Conservation (phyloP, 2,113 vertebrate genomes). For the Petromus typicus region DNA sequence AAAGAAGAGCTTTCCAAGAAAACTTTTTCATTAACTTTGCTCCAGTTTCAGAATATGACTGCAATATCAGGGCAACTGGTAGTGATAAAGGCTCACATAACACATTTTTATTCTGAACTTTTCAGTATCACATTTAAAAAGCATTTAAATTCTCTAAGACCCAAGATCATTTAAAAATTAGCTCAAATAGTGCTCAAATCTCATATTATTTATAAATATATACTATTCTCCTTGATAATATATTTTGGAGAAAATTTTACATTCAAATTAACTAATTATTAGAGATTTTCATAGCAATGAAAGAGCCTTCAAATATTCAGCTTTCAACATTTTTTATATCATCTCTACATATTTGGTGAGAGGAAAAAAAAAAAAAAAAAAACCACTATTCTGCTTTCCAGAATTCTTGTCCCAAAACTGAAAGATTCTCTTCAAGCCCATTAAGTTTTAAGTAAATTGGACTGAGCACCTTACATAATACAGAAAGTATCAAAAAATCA, state of each 20-base stretch:
- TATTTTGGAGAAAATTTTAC: background rate
- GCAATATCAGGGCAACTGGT: background rate
- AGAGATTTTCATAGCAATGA: background rate
- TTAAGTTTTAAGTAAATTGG: conserved; percentile 11
- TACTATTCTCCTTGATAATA: background rate
- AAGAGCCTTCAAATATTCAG: background rate
- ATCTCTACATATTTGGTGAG: background rate
- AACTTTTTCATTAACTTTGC: background rate
- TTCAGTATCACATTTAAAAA: background rate
- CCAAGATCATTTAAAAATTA: background rate
- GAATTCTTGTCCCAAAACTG: background rate
- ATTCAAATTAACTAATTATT: background rate
- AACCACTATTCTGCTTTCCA: too few species aligned
- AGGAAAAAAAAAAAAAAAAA: conserved; percentile 1
- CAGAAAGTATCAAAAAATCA: background rate
- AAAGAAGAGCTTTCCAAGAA: background rate
- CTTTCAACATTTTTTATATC: background rate
- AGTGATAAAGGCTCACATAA: background rate
- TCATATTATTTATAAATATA: background rate
- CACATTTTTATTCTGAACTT: background rate
- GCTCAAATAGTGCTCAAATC: background rate
- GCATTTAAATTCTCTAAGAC: background rate
- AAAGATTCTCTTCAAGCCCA: background rate
- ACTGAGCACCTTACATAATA: background rate
- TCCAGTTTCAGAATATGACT: conserved; percentile 11